Evolutionary conservation across 2,888 invertebrate genomes (phyloP), one percentile per base, ranked within the genome.

Genomic region (Cephus rjabovi): DNA sequence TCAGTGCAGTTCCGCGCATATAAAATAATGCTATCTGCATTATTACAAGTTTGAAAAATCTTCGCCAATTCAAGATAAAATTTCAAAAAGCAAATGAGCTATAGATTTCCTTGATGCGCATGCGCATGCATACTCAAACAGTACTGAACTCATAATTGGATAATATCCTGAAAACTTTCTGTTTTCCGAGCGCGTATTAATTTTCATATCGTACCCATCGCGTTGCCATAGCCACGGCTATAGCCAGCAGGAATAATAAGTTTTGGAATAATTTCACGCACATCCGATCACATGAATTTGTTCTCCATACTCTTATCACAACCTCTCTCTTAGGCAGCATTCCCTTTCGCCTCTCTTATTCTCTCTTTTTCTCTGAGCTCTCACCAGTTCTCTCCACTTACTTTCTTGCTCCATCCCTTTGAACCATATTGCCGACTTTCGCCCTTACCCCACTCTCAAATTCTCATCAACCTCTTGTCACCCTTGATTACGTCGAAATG

Each of bases 251-350:
- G 83, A 86, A 84, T 84, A 86, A 86, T 85, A 86, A 84, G 83
- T 84, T 85, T 81, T 81, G 78, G 86, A 86, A 86, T 86, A 86
- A 86, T 86, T 86, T 86, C 82, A 86, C 86, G 85, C 86, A 81
- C 84, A 82, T 81, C 79, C 83, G 86, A 86, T 85, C 85, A 83
- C 83, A 82, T 83, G 84, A 86, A 86, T 83, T 83, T 77, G 37
- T 70, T 31, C 79, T 75, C 78, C 76, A 75, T 80, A 37, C 37
- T 71, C 77, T 75, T 40, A 76, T 70, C 79, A 77, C 37, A 68
- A 75, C 37, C 76, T 75, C 77, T 77, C 73, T 77, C 79, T 76
- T 79, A 73, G 69, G 75, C 78, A 56, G 69, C 35, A 69, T 69
- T 75, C 35, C 73, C n/a, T 77, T 75, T 71, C 30, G 34, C 15